Base-by-base conservation (phyloP, 2,888 invertebrate genomes). In the Beris morrisii region DNA sequence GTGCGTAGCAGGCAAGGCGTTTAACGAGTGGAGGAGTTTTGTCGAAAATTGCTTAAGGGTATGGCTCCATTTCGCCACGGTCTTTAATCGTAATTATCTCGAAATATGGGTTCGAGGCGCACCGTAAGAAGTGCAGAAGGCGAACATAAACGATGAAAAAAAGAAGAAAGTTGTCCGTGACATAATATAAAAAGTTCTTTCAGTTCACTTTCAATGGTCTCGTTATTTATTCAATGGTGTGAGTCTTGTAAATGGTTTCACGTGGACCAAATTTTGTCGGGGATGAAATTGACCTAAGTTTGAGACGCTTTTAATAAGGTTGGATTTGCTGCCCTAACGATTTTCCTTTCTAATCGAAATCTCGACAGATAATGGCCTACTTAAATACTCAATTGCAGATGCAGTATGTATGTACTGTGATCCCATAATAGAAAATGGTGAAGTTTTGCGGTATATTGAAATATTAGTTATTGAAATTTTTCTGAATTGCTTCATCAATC, bases 11-110 rank as follows among this genome's bases (percentile, higher is more conserved):
- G 11, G 15, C 12, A 52, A 7, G 15, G n/a, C 12, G 38, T 38
- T 13, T 12, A 22, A 12, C 31, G 50, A 31, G 13, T 15, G 28
- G n/a, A 31, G 28, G 46, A 28, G 15, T 48, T 32, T 12, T 46
- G 53, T 50, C 22, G 54, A 65, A 65, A 65, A 65, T 53, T 65
- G 64, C 65, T 67, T 67, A 59, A 52, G 59, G 65, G 45, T 9
- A 65, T 43, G 22, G 28, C 52, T 50, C 52, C 43, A 32, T 67
- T 64, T 54, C 59, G 54, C 64, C 65, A 59, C 59, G 65, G 65
- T 50, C 54, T 59, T 67, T 67, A 64, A 65, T 65, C 65, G 67
- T 65, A 65, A 65, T 67, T 65, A 64, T 65, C 54, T 22, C 50
- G 9, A 38, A 9, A 9, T 3, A 38, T 38, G 38, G 38, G 38